These are phyloP conservation scores for Leptodirus hochenwartii DNA, from an alignment of 2,888 invertebrate species.

Conservation along the genomic window DNA sequence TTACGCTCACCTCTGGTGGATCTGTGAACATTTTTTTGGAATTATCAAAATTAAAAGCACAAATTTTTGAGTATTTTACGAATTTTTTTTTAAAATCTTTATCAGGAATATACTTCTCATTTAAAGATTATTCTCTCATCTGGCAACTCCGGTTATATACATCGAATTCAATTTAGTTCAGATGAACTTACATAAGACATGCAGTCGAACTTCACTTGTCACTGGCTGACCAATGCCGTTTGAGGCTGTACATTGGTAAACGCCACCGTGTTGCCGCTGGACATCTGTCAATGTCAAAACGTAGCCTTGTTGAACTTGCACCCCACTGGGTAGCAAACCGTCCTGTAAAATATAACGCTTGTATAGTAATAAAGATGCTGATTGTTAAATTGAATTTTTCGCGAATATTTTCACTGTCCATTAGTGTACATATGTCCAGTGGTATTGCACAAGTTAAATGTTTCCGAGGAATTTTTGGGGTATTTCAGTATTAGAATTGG, in stretches of 20 bases:
- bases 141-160: too few relatives aligned
- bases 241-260: conserved; percentile 31
- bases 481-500: too few relatives aligned
- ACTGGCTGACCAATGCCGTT: conserved; percentile 30
- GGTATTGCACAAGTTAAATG: too few relatives aligned
- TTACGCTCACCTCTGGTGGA: conserved; percentile 43
- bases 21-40: conserved; percentile 32
- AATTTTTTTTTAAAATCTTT: too few relatives aligned
- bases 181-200: conserved; percentile 25
- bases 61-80: too few relatives aligned
- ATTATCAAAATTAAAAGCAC: too few relatives aligned
- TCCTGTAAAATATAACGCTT: conserved; percentile 23
- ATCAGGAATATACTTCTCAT: too few relatives aligned
- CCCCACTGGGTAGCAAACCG: conserved; percentile 24
- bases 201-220: conserved; percentile 25
- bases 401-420: background rate
- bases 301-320: conserved; percentile 26
- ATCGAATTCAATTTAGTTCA: too few relatives aligned
- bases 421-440: too few relatives aligned
- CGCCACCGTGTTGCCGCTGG: conserved; percentile 28
- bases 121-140: too few relatives aligned
- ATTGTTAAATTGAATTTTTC: too few relatives aligned
- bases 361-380: background rate
- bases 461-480: too few relatives aligned
- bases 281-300: conserved; percentile 25